Evolutionary conservation across 2,113 vertebrate species (phyloP), one percentile per base, ranked within the genome.

Genomic region (Brachypodius melanocephalos): DNA sequence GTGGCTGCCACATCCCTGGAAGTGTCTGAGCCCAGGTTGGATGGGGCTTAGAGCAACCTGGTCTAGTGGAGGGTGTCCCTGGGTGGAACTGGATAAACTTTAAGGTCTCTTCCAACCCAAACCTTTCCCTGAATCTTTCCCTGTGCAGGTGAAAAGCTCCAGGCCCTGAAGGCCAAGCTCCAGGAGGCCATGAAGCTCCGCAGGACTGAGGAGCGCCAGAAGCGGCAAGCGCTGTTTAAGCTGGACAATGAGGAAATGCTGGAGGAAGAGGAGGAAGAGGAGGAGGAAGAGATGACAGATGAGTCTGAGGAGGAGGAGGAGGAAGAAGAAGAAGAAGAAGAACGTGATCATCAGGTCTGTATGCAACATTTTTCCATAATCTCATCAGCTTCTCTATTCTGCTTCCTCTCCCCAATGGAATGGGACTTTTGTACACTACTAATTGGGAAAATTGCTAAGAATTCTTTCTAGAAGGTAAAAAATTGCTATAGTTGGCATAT

Each of bases 101-200:
- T 4, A 14, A 28, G 10, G 25, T 76, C 29, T 29, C 3, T 55
- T 49, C 15, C 25, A 32, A 32, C 1, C 2, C 21, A 54, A 31
- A 8, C 5, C 5, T 2, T 62, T 55, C 14, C 46, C 34, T 68
- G n/a, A 7, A 12, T 46, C 1, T 68, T 10, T 19, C 48, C 17
- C 34, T 94, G 57, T 31, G 45, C 93, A 99, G 99, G 99, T 82
- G 99, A 98, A 88, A 99, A 99, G 89, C 98, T 99, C n/a, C 96
- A 98, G 67, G 94, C 87, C 9, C 97, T 99, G 94, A 99, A 99
- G 98, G 98, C 99, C 65, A 99, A 98, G 68, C 98, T 99, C 12
- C 99, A 99, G 98, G 97, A 98, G 79, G 99, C 99, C 93, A 99
- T 99, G 99, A 99, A 99, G n/a, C 97, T 98, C 24, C 98, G 98